These are phyloP conservation scores for Tangachromis dhanisi DNA, from an alignment of 2,113 vertebrate species.

Conservation along the genomic window DNA sequence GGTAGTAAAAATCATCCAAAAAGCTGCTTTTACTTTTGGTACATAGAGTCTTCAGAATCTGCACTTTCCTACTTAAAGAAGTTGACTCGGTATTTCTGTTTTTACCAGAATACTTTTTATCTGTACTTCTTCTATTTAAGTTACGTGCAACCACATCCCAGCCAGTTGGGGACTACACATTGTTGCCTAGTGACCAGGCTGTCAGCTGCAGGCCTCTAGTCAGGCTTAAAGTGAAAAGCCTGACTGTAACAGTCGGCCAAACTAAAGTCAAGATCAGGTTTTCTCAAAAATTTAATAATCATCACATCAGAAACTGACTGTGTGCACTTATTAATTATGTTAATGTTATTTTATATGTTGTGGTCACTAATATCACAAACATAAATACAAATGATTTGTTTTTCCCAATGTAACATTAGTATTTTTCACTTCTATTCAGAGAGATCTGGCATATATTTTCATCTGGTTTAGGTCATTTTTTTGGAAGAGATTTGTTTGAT, in stretches of 20 bases:
- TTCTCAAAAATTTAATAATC: neutral
- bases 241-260: accelerated
- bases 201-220: neutral
- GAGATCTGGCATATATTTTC: accelerated
- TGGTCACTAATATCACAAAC: neutral
- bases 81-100: neutral
- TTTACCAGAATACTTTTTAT: neutral
- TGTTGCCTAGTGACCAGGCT: neutral
- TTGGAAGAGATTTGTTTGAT: neutral
- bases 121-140: accelerated
- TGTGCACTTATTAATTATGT: neutral
- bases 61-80: neutral
- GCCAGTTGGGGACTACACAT: neutral
- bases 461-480: accelerated
- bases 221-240: neutral
- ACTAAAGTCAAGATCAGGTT: neutral
- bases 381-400: neutral
- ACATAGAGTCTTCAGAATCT: neutral
- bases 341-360: neutral
- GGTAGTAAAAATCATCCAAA: neutral
- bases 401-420: neutral
- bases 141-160: neutral
- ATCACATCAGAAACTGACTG: accelerated
- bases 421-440: neutral
- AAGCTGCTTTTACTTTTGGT: neutral